These are phyloP conservation scores for Matsumurasca onukii DNA, from an alignment of 1,140 invertebrate species.

Conservation along the genomic window DNA sequence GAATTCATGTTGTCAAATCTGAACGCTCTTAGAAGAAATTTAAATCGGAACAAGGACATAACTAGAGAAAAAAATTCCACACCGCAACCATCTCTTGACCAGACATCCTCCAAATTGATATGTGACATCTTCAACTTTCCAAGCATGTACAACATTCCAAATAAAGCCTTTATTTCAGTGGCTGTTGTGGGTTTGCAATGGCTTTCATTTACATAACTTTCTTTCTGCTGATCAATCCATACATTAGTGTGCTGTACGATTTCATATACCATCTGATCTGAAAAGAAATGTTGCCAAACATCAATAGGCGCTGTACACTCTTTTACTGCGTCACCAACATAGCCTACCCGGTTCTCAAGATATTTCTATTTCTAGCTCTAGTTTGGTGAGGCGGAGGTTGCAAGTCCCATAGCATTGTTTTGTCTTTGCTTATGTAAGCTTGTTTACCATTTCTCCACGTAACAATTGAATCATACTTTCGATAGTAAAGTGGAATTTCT, in stretches of 20 bases:
- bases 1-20: slow-evolving; percentile 44
- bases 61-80: slow-evolving; percentile 37
- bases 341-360: too few relatives aligned
- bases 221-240: neutral
- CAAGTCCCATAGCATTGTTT: too few relatives aligned
- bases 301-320: neutral
- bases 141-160: slow-evolving; percentile 35
- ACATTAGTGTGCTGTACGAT: neutral
- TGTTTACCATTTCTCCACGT: too few relatives aligned
- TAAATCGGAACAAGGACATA: slow-evolving; percentile 42
- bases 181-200: slow-evolving; percentile 25
- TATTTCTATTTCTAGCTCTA: too few relatives aligned
- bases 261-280: neutral
- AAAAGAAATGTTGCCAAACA: neutral
- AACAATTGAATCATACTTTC: too few relatives aligned
- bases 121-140: slow-evolving; percentile 37
- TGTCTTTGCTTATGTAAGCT: too few relatives aligned
- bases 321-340: too few relatives aligned
- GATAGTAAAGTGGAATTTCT: too few relatives aligned
- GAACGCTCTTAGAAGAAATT: slow-evolving; percentile 40
- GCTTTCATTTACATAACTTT: slow-evolving; percentile 85
- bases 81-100: slow-evolving; percentile 39
- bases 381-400: too few relatives aligned
- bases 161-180: slow-evolving; percentile 34
- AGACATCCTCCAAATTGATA: slow-evolving; percentile 43